A percentile compares a stretch with the other conserved stretches of the same genome.
phyloP scores from a whole-genome alignment of 2,113 vertebrate genomes.

The Oreocharis arfaki region DNA sequence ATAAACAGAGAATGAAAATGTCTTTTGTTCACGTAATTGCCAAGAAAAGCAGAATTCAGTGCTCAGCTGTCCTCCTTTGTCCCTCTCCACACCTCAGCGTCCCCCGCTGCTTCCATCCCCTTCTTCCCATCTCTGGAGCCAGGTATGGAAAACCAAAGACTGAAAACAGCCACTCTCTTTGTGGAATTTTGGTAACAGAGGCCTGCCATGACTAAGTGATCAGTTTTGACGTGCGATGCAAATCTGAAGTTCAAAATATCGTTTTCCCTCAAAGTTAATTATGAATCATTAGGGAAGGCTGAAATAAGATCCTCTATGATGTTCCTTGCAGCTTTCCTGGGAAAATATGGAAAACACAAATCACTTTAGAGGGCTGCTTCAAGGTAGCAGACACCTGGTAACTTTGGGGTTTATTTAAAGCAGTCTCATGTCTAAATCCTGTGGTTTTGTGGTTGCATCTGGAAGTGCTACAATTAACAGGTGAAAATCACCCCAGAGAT shows the following conservation, averaged over 20 bases:
- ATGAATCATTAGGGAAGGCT: constrained; percentile 34
- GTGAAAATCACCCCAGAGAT: background rate
- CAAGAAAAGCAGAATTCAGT: no score
- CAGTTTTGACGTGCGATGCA: background rate
- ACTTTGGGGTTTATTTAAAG: background rate
- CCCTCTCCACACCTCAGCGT: background rate
- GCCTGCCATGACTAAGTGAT: background rate
- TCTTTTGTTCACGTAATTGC: rapidly evolving
- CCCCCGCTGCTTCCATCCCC: background rate
- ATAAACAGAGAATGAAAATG: rapidly evolving
- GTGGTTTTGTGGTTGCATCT: background rate
- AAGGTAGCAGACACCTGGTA: background rate
- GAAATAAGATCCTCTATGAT: background rate
- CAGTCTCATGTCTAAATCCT: background rate
- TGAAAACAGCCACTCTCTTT: rapidly evolving
- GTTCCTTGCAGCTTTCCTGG: background rate
- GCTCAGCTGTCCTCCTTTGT: background rate
- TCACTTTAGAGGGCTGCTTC: background rate
- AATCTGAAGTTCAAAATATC: constrained; percentile 9
- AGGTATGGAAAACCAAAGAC: background rate
- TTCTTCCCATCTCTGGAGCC: rapidly evolving
- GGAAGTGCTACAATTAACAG: background rate
- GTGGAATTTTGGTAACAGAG: background rate
- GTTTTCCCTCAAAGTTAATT: background rate
- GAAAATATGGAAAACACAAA: background rate